A percentile compares a stretch with the other conserved stretches of the same genome.
These are phyloP conservation scores for Drosophila pectinifera DNA, from an alignment of 1,140 invertebrate species.

Conservation along the genomic window DNA sequence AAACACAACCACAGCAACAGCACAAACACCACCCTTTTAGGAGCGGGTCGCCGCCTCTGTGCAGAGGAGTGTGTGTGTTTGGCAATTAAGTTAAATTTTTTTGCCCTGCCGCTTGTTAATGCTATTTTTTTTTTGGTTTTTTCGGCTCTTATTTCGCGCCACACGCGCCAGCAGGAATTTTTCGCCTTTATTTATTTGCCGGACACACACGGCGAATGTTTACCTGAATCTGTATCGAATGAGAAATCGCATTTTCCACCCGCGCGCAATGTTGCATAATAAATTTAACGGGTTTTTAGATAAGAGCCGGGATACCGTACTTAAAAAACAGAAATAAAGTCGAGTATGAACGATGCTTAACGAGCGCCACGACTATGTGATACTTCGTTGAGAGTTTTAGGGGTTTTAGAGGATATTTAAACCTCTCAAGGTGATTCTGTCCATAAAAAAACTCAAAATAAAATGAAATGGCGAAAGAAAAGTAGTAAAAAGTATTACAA, in stretches of 20 bases:
- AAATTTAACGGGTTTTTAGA: conserved; percentile 77
- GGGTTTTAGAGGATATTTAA: not conserved
- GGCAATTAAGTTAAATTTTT: conserved; percentile 80
- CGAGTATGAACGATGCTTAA: not conserved
- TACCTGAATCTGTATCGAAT: conserved; percentile 59
- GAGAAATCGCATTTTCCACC: conserved; percentile 62
- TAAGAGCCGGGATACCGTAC: conserved; percentile 51
- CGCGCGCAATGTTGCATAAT: conserved; percentile 67
- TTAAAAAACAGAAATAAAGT: conserved; percentile 29
- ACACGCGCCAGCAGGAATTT: conserved; percentile 60
- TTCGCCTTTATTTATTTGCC: conserved; percentile 72
- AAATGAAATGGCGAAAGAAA: no score
- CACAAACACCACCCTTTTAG: conserved; percentile 66
- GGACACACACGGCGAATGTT: conserved; percentile 53
- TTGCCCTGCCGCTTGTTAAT: conserved; percentile 75
- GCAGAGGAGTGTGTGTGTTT: conserved; percentile 42
- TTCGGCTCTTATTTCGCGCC: conserved; percentile 38
- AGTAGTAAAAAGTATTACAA: no score
- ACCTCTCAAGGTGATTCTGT: no score
- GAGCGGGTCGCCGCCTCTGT: conserved; percentile 17
- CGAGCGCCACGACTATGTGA: not conserved
- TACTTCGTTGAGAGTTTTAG: not conserved
- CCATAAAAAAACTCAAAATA: no score
- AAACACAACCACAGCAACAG: conserved; percentile 58
- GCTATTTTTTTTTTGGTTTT: no score